Percentiles rank a stretch among this genome's conserved stretches.
Conservation (phyloP, 1,140 invertebrate species). For the Periplaneta americana region DNA sequence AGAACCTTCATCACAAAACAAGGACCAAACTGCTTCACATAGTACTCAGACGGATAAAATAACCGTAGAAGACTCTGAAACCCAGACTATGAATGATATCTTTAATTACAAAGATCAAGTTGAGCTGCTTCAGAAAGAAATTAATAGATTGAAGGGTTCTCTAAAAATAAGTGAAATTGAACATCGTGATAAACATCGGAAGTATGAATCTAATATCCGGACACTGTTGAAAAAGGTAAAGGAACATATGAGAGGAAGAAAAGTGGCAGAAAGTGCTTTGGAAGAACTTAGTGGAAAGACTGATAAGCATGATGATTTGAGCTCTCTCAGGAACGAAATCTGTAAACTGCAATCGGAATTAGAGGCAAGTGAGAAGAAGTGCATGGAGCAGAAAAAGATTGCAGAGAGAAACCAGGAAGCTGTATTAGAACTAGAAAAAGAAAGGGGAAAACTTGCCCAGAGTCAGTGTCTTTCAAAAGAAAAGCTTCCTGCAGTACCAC, state of each 20-base stretch:
- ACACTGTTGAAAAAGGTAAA: conserved; percentile 33
- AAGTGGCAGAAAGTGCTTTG: conserved; percentile 31
- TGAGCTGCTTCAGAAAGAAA: background rate
- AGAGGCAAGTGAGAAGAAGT: conserved; percentile 2
- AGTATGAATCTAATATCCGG: conserved; percentile 28
- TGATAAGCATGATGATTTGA: background rate
- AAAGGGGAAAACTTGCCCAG: conserved; percentile 34
- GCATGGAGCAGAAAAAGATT: conserved; percentile 18
- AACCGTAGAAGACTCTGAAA: background rate
- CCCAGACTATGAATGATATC: background rate
- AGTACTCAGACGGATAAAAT: background rate
- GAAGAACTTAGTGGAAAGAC: conserved; percentile 17
- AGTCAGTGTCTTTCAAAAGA: conserved; percentile 2
- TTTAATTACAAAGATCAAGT: background rate
- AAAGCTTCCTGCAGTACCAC: background rate
- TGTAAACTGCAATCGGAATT: conserved; percentile 13
- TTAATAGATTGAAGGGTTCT: conserved; percentile 13
- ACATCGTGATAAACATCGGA: conserved; percentile 17
- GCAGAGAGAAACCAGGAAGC: conserved; percentile 28
- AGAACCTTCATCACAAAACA: background rate
- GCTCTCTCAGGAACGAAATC: conserved; percentile 5
- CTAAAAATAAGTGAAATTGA: conserved; percentile 11
- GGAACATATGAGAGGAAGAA: conserved; percentile 28
- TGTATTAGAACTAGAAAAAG: conserved; percentile 37
- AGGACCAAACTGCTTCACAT: background rate